Evolutionary conservation across 2,113 vertebrate genomes (phyloP).

Genomic region (Paralichthys olivaceus): DNA sequence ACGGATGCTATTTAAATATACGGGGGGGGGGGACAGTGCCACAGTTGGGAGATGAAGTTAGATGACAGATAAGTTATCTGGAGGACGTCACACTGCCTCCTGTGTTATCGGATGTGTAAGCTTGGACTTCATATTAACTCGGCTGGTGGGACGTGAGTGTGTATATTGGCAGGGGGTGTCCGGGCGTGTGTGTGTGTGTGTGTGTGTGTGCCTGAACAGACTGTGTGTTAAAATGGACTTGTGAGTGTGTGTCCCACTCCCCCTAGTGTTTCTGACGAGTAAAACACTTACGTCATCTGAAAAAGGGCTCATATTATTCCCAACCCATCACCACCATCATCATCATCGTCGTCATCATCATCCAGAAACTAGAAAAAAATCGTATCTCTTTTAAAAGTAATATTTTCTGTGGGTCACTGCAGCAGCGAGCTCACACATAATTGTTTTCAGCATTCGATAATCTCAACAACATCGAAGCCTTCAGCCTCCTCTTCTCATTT

Average conservation of each 20-base stretch:
- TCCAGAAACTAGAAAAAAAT: not conserved
- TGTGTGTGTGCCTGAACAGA: constrained; percentile 36
- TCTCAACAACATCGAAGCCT: constrained; percentile 25
- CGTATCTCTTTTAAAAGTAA: constrained; percentile 43
- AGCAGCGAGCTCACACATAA: constrained; percentile 28
- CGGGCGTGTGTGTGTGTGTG: constrained; percentile 39
- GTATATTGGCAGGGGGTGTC: constrained; percentile 45
- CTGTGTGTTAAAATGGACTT: constrained; percentile 48
- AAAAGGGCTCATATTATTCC: constrained; percentile 38
- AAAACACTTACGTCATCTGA: constrained; percentile 79
- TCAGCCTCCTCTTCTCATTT: constrained; percentile 25
- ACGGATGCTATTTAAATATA: constrained; percentile 62
- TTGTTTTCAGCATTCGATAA: constrained; percentile 26
- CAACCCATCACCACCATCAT: constrained; percentile 45
- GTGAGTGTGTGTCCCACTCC: constrained; percentile 73
- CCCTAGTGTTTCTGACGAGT: constrained; percentile 72
- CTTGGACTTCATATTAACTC: constrained; percentile 73
- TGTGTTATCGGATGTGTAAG: constrained; percentile 66
- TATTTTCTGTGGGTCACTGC: constrained; percentile 11
- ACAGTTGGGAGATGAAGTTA: constrained; percentile 50
- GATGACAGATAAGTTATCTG: constrained; percentile 72
- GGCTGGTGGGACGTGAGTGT: constrained; percentile 60
- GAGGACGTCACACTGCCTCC: constrained; percentile 70
- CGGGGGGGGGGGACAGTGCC: not conserved
- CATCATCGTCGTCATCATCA: constrained; percentile 30